Percentiles rank a stretch among this genome's conserved stretches.
Evolutionary conservation across 2,797 vertebrate genomes (phyloP).

Genomic region (Artibeus lituratus): DNA sequence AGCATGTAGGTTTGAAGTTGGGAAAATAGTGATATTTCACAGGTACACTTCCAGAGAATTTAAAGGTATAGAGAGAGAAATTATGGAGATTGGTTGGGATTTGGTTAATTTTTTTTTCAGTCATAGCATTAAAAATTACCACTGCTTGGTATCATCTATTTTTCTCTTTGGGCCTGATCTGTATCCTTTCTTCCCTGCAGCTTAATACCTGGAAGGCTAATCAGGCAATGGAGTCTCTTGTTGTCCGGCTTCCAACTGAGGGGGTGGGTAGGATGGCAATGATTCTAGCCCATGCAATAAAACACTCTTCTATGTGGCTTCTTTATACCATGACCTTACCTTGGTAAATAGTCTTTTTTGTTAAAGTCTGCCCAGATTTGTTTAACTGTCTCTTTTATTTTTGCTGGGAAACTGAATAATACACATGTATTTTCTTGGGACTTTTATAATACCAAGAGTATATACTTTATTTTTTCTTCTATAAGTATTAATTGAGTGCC

Average conservation of each 20-base stretch:
- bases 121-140: neutral
- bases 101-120: neutral
- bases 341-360: neutral
- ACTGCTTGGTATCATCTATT: neutral
- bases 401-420: conserved; percentile 18
- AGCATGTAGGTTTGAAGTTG: neutral
- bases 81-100: neutral
- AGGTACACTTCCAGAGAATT: neutral
- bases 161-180: neutral
- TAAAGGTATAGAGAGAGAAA: neutral
- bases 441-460: conserved; percentile 37
- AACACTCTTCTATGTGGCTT: neutral
- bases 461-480: neutral
- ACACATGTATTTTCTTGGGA: conserved; percentile 31
- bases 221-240: neutral
- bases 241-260: neutral
- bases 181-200: neutral
- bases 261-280: neutral
- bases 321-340: neutral
- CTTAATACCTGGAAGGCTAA: neutral
- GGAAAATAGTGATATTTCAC: neutral
- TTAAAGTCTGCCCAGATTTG: conserved; percentile 31
- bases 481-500: conserved; percentile 34
- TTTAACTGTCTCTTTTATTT: conserved; percentile 25
- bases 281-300: neutral